Evolutionary conservation across 1,140 invertebrate genomes (phyloP), one percentile per base, ranked within the genome.

Genomic region (Anastrepha ludens): DNA sequence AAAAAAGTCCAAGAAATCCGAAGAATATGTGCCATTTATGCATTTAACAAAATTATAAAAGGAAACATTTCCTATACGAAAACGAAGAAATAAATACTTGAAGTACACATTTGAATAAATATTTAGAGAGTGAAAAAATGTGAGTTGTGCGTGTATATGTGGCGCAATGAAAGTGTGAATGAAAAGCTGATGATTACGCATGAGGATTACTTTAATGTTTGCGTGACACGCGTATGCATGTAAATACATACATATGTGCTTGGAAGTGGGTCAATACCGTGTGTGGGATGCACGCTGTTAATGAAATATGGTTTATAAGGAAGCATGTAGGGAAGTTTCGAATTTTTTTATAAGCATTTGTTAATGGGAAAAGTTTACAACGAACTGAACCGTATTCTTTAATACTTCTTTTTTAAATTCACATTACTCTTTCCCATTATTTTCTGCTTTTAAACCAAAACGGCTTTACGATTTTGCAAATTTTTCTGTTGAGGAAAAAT

Each of bases 81-180:
- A 11, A 9, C 20, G 41, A 62, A 62, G 60, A 62, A 62, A 62
- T 3, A 15, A 62, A 17, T 62, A 4, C 15, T 15, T 62, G 7
- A 15, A 44, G 41, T 44, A 44, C 15, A 15, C 41, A 41, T 41
- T 70, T 74, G 41, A 5, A 47, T 47, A 74, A 74, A 47, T 74
- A 74, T 74, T 74, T 74, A 74, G 5, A n/a, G 15, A 44, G 15
- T 47, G 39, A 74, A 74, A 29, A 47, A 74, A 7, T 44, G 13
- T 44, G 41, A 47, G 6, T 47, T 11, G 39, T 44, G 29, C 4
- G 39, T 11, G 11, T 5, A n/a, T 74, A 3, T 47, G 39, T 44
- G 15, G 3, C 47, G 3, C 67, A 74, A 74, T 74, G 67, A 44
- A 74, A 74, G 67, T 74, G 44, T 74, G 67, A 74, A 74, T 47